Conservation (phyloP, 2,113 vertebrate species). For the Butastur rufipennis region DNA sequence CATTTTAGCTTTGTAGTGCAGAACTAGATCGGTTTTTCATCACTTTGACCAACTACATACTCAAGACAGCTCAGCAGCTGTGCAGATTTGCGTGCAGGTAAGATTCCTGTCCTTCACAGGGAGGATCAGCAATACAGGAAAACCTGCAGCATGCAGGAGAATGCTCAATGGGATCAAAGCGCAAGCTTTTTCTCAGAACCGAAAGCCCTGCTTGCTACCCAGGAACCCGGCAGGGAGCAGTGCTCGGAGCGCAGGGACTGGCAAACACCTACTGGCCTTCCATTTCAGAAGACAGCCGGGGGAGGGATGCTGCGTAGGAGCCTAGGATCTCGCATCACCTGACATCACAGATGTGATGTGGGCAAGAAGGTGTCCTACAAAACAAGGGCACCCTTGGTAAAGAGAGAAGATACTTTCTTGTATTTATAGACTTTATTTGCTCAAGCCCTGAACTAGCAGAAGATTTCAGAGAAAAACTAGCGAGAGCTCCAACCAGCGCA, state of each 20-base stretch:
- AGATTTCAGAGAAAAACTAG: neutral
- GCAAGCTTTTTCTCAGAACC: neutral
- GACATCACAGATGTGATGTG: neutral
- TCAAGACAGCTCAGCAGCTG: neutral
- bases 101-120: neutral
- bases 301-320: neutral
- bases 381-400: neutral
- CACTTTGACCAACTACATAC: accelerated
- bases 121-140: neutral
- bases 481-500: neutral
- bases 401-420: neutral
- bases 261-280: neutral
- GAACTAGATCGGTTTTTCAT: accelerated
- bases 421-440: neutral
- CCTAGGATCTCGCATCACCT: neutral
- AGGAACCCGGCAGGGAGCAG: neutral
- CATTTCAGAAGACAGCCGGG: no score
- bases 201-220: neutral
- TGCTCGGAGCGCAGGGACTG: neutral
- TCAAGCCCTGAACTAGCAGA: neutral
- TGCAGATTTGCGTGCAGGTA: accelerated
- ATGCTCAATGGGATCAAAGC: accelerated
- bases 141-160: neutral
- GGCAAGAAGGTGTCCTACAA: neutral
- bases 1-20: accelerated